These are phyloP conservation scores for Zeugodacus cucurbitae DNA, from an alignment of 1,140 invertebrate genomes.

Conservation along the genomic window DNA sequence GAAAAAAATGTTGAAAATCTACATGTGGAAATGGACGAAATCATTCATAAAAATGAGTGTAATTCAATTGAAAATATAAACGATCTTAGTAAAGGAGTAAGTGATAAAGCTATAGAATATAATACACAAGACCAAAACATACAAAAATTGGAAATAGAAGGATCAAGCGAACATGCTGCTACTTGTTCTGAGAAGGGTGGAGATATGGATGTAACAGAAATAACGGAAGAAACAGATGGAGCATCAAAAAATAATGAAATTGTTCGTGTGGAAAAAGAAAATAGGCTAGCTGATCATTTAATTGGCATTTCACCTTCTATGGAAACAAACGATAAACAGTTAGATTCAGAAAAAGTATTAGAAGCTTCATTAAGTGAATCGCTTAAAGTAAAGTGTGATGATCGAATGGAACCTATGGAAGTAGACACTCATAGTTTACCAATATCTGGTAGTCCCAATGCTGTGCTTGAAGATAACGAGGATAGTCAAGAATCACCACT, in stretches of 20 bases:
- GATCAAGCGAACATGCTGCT: not conserved
- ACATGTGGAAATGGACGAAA: not conserved
- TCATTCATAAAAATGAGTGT: not conserved
- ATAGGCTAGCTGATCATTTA: not conserved
- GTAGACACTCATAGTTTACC: too few relatives aligned
- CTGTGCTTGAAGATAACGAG: not conserved
- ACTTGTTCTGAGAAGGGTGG: not conserved
- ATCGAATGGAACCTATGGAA: not conserved
- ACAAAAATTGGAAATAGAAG: not conserved
- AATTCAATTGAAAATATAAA: not conserved
- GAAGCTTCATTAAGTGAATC: not conserved
- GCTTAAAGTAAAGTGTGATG: not conserved
- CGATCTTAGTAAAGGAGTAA: not conserved
- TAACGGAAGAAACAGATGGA: not conserved
- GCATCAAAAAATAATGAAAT: not conserved
- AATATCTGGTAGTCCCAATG: not conserved
- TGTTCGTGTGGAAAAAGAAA: not conserved
- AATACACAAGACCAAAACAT: not conserved
- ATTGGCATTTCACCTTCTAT: not conserved
- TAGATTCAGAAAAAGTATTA: not conserved
- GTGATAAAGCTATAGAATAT: not conserved
- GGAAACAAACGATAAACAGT: not conserved
- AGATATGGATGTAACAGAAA: not conserved
- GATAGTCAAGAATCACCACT: constrained; percentile 39
- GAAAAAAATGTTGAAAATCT: not conserved